phyloP scores from a whole-genome alignment of 2,888 invertebrate species.

The Drosophila kuntzei region DNA sequence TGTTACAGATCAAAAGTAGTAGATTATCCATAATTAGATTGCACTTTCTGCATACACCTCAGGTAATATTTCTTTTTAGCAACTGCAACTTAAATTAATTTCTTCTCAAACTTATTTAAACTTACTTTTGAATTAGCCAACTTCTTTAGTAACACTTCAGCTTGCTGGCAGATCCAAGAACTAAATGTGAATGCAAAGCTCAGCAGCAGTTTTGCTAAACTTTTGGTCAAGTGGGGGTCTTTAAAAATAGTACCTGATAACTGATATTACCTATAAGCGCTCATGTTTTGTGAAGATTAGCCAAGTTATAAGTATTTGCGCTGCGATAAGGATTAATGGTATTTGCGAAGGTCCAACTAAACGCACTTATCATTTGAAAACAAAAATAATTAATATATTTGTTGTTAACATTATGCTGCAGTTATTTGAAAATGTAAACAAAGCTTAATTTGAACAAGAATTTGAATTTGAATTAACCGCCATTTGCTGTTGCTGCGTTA shows the following conservation, averaged over 20 bases:
- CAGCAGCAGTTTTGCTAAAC: slow-evolving; percentile 6
- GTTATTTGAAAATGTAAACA: background rate
- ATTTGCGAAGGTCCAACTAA: slow-evolving; percentile 22
- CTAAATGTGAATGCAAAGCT: slow-evolving; percentile 41
- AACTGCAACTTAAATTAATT: background rate
- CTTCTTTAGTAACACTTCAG: slow-evolving; percentile 6
- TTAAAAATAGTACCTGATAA: slow-evolving; percentile 57
- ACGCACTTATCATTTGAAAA: background rate
- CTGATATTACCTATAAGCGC: slow-evolving; percentile 29
- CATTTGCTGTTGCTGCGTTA: slow-evolving; percentile 21
- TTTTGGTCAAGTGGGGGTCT: slow-evolving; percentile 62
- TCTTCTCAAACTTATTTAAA: too few species aligned
- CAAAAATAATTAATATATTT: background rate
- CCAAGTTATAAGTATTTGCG: slow-evolving; percentile 40
- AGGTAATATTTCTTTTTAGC: background rate
- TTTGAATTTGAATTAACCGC: slow-evolving; percentile 16
- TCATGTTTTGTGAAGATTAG: slow-evolving; percentile 59
- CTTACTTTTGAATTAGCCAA: slow-evolving; percentile 31
- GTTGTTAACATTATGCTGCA: background rate
- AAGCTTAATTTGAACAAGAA: background rate
- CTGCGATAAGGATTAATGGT: slow-evolving; percentile 67
- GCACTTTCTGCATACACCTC: slow-evolving; percentile 1
- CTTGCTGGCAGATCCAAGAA: slow-evolving; percentile 29
- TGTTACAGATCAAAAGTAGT: slow-evolving; percentile 34
- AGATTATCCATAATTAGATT: slow-evolving; percentile 26